These are phyloP conservation scores for Pygocentrus nattereri DNA, from an alignment of 2,797 vertebrate genomes.

Conservation along the genomic window DNA sequence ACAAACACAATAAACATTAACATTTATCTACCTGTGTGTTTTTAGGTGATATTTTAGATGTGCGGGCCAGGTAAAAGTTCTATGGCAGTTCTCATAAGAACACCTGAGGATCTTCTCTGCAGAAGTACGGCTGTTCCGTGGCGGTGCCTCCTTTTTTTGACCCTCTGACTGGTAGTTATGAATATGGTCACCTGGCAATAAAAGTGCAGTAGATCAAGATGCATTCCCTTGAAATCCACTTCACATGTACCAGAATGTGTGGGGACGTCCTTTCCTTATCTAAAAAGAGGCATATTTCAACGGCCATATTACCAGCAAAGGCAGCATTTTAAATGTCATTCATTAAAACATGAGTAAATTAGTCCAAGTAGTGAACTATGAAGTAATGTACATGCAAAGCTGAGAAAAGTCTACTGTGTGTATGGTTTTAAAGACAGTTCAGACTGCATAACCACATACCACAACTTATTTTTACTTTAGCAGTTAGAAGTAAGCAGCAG, in stretches of 20 bases:
- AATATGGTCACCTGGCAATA: constrained; percentile 87
- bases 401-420: too few relatives aligned
- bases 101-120: constrained; percentile 92
- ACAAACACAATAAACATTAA: not conserved
- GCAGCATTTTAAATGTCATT: too few relatives aligned
- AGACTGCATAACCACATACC: too few relatives aligned
- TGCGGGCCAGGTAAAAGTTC: constrained; percentile 96
- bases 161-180: constrained; percentile 85
- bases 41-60: constrained; percentile 99
- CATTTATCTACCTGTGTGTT: constrained; percentile 88
- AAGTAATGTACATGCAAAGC: too few relatives aligned
- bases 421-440: too few relatives aligned
- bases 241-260: not conserved
- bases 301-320: too few relatives aligned
- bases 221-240: not conserved
- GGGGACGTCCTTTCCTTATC: too few relatives aligned
- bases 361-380: too few relatives aligned
- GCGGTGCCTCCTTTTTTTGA: constrained; percentile 81
- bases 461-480: too few relatives aligned
- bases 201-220: constrained; percentile 11
- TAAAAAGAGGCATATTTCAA: too few relatives aligned
- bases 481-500: too few relatives aligned
- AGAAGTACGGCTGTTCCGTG: constrained; percentile 77
- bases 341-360: too few relatives aligned
- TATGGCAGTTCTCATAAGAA: constrained; percentile 93